Conservation (phyloP, 2,888 invertebrate species). For the Drosophila mimica region DNA sequence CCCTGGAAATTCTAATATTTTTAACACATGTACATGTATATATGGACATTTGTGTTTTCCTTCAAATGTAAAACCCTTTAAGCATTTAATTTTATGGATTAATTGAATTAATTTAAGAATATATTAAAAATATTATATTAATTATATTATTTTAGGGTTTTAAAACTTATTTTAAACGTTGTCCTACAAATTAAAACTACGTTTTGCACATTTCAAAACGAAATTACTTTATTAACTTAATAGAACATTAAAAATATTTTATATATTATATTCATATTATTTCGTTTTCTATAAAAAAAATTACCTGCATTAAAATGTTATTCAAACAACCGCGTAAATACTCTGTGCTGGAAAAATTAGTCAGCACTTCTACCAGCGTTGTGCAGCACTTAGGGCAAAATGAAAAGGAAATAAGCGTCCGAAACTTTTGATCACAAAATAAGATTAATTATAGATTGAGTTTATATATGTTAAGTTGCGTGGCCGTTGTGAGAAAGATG, state of each 20-base stretch:
- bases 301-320: not conserved
- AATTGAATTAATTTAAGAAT: not conserved
- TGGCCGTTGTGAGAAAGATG: slow-evolving; percentile 50
- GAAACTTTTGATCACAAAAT: not conserved
- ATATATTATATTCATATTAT: not conserved
- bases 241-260: not conserved
- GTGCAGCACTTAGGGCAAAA: slow-evolving; percentile 10
- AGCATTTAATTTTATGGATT: not conserved
- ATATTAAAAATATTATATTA: too few relatives aligned
- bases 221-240: not conserved
- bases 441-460: not conserved
- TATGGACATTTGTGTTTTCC: not conserved
- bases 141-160: not conserved
- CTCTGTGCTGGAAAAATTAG: slow-evolving; percentile 24
- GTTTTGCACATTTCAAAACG: not conserved
- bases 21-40: not conserved
- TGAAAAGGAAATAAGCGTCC: not conserved
- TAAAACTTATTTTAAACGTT: not conserved
- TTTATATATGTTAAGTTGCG: slow-evolving; percentile 39
- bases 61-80: not conserved
- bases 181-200: not conserved
- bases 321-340: slow-evolving; percentile 25
- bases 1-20: not conserved
- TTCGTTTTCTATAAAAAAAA: not conserved
- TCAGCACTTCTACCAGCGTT: slow-evolving; percentile 1